phyloP scores from a whole-genome alignment of 2,113 vertebrate genomes.

The Percina caprodes region DNA sequence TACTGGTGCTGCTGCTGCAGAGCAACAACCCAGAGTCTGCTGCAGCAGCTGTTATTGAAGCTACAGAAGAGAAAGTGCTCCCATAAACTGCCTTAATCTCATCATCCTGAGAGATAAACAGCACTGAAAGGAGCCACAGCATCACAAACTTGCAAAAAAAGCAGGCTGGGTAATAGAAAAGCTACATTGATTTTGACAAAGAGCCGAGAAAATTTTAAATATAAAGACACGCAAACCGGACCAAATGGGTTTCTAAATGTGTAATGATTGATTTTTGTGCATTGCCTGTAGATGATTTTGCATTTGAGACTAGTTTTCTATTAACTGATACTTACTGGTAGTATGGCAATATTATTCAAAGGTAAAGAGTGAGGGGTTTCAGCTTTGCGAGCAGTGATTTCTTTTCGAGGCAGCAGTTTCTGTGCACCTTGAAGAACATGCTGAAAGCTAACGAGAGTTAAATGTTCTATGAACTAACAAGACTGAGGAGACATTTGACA shows the following conservation, averaged over 20 bases:
- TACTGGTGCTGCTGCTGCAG: constrained; percentile 49
- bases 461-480: constrained; percentile 27
- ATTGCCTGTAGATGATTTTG: constrained; percentile 53
- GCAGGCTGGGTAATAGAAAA: constrained; percentile 49
- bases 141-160: constrained; percentile 53
- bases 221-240: constrained; percentile 57
- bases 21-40: constrained; percentile 52
- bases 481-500: constrained; percentile 30
- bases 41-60: constrained; percentile 58
- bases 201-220: constrained; percentile 76
- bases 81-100: constrained; percentile 68
- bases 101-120: constrained; percentile 69
- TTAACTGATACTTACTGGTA: constrained; percentile 49
- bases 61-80: constrained; percentile 60
- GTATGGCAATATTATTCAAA: constrained; percentile 59
- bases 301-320: constrained; percentile 63
- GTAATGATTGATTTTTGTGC: constrained; percentile 74
- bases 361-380: neutral
- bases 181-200: constrained; percentile 81
- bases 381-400: constrained; percentile 12
- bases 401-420: neutral
- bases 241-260: constrained; percentile 77
- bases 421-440: constrained; percentile 8
- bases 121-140: constrained; percentile 53
- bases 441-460: constrained; percentile 18